A percentile compares a stretch with the other conserved stretches of the same genome.
These are phyloP conservation scores for Drosophila kohkoa DNA, from an alignment of 1,140 invertebrate species.

Conservation along the genomic window DNA sequence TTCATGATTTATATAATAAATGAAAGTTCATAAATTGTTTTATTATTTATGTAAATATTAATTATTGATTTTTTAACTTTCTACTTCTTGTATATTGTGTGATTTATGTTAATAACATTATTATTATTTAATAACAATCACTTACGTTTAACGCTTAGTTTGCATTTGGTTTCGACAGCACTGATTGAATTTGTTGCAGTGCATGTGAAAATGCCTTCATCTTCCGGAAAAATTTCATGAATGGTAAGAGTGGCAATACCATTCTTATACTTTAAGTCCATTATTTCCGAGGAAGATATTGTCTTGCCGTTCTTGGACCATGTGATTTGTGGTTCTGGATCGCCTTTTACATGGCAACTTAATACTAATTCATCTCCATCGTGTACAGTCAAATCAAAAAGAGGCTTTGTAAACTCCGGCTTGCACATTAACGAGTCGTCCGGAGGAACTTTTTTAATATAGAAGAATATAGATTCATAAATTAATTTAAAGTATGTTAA, in stretches of 20 bases:
- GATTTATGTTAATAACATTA: too few relatives aligned
- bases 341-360: slow-evolving; percentile 92
- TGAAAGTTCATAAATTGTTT: too few relatives aligned
- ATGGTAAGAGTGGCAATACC: slow-evolving; percentile 94
- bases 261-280: slow-evolving; percentile 96
- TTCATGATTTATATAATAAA: too few relatives aligned
- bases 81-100: too few relatives aligned
- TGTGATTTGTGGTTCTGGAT: slow-evolving; percentile 95
- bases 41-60: neutral
- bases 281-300: slow-evolving; percentile 92
- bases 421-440: slow-evolving; percentile 93
- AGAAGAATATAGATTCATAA: neutral
- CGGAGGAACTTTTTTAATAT: slow-evolving; percentile 88
- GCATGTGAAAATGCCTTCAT: slow-evolving; percentile 95
- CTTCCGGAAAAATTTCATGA: slow-evolving; percentile 96
- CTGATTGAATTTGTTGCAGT: slow-evolving; percentile 96
- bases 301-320: slow-evolving; percentile 93
- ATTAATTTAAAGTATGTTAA: too few relatives aligned
- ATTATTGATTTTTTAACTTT: neutral
- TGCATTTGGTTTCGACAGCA: slow-evolving; percentile 92
- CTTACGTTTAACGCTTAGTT: slow-evolving; percentile 93
- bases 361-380: slow-evolving; percentile 94
- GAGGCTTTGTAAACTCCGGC: slow-evolving; percentile 92
- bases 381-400: slow-evolving; percentile 89
- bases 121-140: slow-evolving; percentile 47